These are phyloP conservation scores for Hyperoplus lanceolatus DNA, from an alignment of 2,797 vertebrate species.

Conservation along the genomic window DNA sequence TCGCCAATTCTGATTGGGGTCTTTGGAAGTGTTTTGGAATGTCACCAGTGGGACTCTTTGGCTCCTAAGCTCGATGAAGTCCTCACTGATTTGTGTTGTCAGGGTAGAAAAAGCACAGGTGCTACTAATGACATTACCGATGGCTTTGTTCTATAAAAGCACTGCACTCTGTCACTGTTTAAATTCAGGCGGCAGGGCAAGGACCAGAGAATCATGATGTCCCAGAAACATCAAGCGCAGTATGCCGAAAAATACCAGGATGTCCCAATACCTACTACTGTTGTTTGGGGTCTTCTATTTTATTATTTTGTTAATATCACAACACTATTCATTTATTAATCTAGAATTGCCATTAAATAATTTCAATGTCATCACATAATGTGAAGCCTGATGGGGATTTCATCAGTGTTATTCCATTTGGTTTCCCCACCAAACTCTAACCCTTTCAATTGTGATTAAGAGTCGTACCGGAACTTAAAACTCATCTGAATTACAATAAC, in stretches of 20 bases:
- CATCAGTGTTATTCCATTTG: too few relatives aligned
- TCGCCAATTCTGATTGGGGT: neutral
- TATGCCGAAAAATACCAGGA: too few relatives aligned
- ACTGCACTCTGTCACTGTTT: too few relatives aligned
- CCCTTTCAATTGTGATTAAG: neutral
- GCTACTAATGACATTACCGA: conserved; percentile 48
- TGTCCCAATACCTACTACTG: too few relatives aligned
- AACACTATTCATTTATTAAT: neutral
- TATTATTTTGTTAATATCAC: neutral
- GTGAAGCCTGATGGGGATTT: neutral
- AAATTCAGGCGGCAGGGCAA: too few relatives aligned
- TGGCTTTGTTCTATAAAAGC: conserved; percentile 49
- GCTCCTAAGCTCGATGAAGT: neutral
- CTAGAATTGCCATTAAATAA: neutral
- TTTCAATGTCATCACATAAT: neutral
- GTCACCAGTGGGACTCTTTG: neutral
- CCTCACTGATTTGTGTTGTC: neutral
- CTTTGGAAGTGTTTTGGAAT: conserved; percentile 6
- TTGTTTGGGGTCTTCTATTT: neutral
- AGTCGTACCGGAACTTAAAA: neutral
- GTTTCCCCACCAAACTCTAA: neutral
- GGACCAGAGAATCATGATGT: too few relatives aligned
- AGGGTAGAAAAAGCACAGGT: neutral
- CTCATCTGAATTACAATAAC: conserved; percentile 50
- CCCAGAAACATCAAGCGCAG: too few relatives aligned